phyloP scores from a whole-genome alignment of 2,113 vertebrate species.

The Sander vitreus region DNA sequence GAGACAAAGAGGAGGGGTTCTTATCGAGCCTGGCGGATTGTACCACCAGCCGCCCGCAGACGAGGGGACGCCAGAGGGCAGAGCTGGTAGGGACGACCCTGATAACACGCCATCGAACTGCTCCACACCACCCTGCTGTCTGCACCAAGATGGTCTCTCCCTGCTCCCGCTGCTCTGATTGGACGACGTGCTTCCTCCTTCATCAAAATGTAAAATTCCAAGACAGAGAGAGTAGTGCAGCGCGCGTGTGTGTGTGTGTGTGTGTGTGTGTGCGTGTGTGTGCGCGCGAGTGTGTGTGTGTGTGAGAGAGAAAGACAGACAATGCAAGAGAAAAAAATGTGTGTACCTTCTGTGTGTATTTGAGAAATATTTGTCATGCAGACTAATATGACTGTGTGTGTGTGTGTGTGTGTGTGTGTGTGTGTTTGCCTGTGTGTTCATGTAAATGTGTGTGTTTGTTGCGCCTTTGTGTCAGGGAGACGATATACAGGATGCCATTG shows the following conservation, averaged over 20 bases:
- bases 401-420: background rate
- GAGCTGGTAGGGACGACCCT: constrained; percentile 26
- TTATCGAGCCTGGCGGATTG: constrained; percentile 70
- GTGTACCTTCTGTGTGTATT: constrained; percentile 40
- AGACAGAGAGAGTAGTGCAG: constrained; percentile 82
- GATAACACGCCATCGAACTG: background rate
- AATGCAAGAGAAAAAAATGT: constrained; percentile 60
- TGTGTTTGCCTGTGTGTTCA: background rate
- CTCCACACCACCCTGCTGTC: constrained; percentile 68
- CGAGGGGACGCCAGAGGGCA: constrained; percentile 54
- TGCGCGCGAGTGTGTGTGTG: constrained; percentile 24
- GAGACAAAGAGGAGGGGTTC: constrained; percentile 77
- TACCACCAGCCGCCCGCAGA: constrained; percentile 60
- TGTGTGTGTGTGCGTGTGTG: constrained; percentile 44
- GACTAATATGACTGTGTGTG: constrained; percentile 50
- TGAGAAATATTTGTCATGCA: constrained; percentile 58
- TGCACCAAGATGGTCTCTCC: constrained; percentile 69
- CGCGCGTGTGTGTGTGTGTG: constrained; percentile 54
- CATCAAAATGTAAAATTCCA: constrained; percentile 85
- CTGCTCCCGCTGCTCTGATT: constrained; percentile 69
- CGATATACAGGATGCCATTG: constrained; percentile 80
- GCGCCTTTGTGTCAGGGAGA: constrained; percentile 74
- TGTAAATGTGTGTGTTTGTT: constrained; percentile 67
- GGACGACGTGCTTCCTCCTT: constrained; percentile 77
- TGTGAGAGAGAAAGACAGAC: constrained; percentile 61